phyloP scores from a whole-genome alignment of 1,140 invertebrate species.

The Marisa cornuarietis region DNA sequence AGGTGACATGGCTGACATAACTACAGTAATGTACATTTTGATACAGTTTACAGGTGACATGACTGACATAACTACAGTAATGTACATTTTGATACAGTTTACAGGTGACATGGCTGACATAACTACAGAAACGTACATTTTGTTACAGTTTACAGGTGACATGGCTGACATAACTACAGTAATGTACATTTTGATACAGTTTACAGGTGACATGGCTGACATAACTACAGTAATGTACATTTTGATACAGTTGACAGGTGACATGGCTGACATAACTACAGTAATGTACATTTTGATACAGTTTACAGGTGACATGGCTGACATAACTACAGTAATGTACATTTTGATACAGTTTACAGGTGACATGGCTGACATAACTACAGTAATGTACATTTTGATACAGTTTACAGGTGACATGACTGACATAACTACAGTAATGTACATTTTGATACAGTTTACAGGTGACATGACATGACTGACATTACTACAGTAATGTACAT shows the following conservation, averaged over 20 bases:
- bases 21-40: constrained; percentile 1
- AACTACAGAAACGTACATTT: background rate
- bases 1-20: background rate
- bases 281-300: constrained; percentile 10
- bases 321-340: background rate
- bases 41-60: background rate
- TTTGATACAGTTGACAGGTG: background rate
- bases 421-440: background rate
- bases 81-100: constrained; percentile 5
- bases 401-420: background rate
- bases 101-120: background rate
- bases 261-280: no score
- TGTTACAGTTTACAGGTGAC: background rate
- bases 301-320: background rate
- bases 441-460: constrained; percentile 1
- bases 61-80: background rate
- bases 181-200: constrained; percentile 13
- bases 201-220: background rate
- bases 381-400: constrained; percentile 9
- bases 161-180: no score
- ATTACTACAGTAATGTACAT: background rate
- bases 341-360: background rate
- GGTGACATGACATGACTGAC: background rate
- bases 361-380: background rate
- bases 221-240: background rate